Percentiles rank a stretch among this genome's conserved stretches.
phyloP scores from a whole-genome alignment of 2,888 invertebrate genomes.

The Habroteleia sp. region DNA sequence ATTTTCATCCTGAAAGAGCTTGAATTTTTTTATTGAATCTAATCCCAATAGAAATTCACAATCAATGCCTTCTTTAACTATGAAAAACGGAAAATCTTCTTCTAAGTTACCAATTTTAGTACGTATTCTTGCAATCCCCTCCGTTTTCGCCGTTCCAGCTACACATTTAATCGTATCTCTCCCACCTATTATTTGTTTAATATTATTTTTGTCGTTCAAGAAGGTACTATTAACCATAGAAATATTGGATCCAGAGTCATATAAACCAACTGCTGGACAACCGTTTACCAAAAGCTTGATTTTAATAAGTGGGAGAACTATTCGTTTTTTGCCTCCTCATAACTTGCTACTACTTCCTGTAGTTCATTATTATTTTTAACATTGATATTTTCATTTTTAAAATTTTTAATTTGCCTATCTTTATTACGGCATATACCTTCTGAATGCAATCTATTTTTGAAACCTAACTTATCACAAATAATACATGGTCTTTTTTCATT shows the following conservation, averaged over 20 bases:
- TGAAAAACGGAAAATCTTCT: constrained; percentile 29
- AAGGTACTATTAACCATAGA: constrained; percentile 40
- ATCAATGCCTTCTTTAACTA: constrained; percentile 26
- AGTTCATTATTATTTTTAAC: constrained; percentile 40
- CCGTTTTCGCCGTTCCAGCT: constrained; percentile 34
- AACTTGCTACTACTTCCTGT: constrained; percentile 38
- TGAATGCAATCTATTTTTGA: constrained; percentile 53
- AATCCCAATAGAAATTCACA: constrained; percentile 42
- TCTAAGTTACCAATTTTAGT: constrained; percentile 40
- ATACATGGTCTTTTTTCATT: constrained; percentile 36
- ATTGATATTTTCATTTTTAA: constrained; percentile 39
- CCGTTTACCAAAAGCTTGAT: constrained; percentile 44
- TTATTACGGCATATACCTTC: constrained; percentile 41
- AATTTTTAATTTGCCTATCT: constrained; percentile 34
- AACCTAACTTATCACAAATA: constrained; percentile 52
- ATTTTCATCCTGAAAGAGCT: constrained; percentile 37
- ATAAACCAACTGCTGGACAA: constrained; percentile 48
- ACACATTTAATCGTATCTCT: constrained; percentile 31
- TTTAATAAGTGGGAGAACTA: constrained; percentile 57
- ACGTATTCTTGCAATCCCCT: constrained; percentile 27
- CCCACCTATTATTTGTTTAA: constrained; percentile 43
- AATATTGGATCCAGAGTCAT: constrained; percentile 52
- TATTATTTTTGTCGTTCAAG: constrained; percentile 25
- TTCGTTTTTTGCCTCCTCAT: constrained; percentile 55
- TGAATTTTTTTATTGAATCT: constrained; percentile 39